phyloP scores from a whole-genome alignment of 30 jellyfish, hydroid and myxozoan genomes.

The Mastigias papua region DNA sequence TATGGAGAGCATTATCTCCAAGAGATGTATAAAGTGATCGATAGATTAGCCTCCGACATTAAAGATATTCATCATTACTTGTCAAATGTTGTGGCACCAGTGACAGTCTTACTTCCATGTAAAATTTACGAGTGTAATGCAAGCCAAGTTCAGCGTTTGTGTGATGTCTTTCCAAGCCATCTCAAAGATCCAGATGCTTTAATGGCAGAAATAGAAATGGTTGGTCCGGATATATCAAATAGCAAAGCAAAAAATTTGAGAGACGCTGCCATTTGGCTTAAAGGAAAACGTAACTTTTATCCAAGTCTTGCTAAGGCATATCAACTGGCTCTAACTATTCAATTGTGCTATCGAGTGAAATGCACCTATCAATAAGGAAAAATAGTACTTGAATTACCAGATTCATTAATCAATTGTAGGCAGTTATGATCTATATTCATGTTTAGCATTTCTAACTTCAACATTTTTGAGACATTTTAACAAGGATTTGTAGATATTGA shows the following conservation, averaged over 20 bases:
- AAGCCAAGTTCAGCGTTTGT: not conserved
- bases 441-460: no score
- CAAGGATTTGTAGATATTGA: no score
- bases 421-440: no score
- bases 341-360: no score
- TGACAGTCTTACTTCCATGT: constrained; percentile 1
- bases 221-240: not conserved
- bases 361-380: no score
- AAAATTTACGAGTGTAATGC: not conserved
- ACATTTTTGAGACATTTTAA: no score
- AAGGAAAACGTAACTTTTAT: constrained; percentile 1
- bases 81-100: not conserved
- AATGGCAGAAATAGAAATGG: not conserved
- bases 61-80: not conserved
- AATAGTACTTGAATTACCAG: no score
- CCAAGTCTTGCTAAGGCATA: constrained; percentile 16
- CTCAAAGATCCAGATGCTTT: constrained; percentile 22
- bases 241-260: not conserved
- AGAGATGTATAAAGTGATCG: not conserved
- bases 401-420: no score
- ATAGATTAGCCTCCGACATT: not conserved
- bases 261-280: constrained; percentile 2
- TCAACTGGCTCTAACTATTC: constrained; percentile 20
- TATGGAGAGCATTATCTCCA: not conserved
- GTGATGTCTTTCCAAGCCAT: constrained; percentile 16